phyloP scores from a whole-genome alignment of 2,113 vertebrate genomes.

The Hemiprocne comata region DNA sequence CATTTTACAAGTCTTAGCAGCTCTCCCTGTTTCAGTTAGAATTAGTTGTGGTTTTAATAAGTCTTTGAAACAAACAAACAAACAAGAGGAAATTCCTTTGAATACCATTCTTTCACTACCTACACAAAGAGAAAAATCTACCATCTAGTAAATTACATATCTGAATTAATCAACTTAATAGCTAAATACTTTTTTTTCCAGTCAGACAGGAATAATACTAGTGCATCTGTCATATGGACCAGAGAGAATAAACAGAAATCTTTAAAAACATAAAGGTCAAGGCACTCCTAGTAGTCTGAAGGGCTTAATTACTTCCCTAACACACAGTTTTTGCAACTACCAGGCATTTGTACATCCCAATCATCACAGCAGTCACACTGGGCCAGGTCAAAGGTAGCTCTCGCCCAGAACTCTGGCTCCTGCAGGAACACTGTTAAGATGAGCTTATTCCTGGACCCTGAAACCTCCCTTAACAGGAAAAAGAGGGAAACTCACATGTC shows the following conservation, averaged over 20 bases:
- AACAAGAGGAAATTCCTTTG: conserved; percentile 66
- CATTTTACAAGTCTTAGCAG: conserved; percentile 58
- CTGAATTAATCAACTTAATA: conserved; percentile 42
- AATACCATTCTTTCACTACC: conserved; percentile 61
- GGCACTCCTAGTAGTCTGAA: background rate
- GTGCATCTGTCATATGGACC: background rate
- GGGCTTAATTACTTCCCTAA: background rate
- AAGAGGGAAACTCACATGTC: background rate
- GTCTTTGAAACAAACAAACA: conserved; percentile 70
- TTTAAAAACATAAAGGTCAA: background rate
- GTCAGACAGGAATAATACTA: background rate
- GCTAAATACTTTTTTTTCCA: background rate
- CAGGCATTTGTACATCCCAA: background rate
- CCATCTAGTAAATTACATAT: conserved; percentile 46
- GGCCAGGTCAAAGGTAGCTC: background rate
- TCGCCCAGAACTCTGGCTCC: background rate
- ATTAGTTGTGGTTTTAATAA: conserved; percentile 25
- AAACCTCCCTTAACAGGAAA: background rate
- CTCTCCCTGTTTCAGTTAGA: conserved; percentile 40
- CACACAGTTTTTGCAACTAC: background rate
- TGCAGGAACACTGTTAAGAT: background rate
- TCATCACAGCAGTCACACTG: background rate
- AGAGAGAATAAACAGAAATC: background rate
- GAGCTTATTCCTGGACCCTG: background rate
- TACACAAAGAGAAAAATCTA: conserved; percentile 29